Evolutionary conservation across 1,140 invertebrate genomes (phyloP).

Genomic region (Helicoverpa armigera): DNA sequence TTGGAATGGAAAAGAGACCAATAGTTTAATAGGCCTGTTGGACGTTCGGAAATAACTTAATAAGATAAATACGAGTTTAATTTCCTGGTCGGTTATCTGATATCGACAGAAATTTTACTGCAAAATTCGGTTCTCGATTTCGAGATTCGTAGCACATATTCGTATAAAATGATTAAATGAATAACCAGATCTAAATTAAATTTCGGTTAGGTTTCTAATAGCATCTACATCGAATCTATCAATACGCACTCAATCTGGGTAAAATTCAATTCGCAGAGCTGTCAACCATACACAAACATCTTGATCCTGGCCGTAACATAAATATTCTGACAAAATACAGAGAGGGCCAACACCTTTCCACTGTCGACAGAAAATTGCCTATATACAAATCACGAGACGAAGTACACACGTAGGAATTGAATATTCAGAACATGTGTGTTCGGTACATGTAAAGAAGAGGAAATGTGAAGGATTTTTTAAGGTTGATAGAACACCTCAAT

Average conservation of each 20-base stretch:
- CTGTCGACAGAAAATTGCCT: conserved; percentile 22
- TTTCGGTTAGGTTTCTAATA: no score
- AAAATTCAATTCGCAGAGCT: no score
- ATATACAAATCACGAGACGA: conserved; percentile 19
- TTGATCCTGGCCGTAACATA: conserved; percentile 25
- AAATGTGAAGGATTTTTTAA: conserved; percentile 24
- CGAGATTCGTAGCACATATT: not conserved
- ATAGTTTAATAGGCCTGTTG: not conserved
- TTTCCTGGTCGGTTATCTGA: conserved; percentile 4
- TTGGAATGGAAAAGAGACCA: not conserved
- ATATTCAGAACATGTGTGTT: conserved; percentile 21
- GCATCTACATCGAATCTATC: no score
- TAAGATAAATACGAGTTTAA: conserved; percentile 17
- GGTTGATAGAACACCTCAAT: not conserved
- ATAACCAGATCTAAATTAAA: no score
- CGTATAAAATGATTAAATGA: no score
- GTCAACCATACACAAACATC: conserved; percentile 5
- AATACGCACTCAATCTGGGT: no score
- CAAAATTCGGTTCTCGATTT: not conserved
- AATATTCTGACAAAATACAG: conserved; percentile 8
- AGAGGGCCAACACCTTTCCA: conserved; percentile 9
- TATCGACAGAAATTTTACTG: not conserved
- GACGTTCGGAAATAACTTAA: not conserved
- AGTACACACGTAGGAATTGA: conserved; percentile 23
- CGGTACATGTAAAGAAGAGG: conserved; percentile 14